These are phyloP conservation scores for Aphodius sticticus DNA, from an alignment of 2,888 invertebrate species.

Conservation along the genomic window DNA sequence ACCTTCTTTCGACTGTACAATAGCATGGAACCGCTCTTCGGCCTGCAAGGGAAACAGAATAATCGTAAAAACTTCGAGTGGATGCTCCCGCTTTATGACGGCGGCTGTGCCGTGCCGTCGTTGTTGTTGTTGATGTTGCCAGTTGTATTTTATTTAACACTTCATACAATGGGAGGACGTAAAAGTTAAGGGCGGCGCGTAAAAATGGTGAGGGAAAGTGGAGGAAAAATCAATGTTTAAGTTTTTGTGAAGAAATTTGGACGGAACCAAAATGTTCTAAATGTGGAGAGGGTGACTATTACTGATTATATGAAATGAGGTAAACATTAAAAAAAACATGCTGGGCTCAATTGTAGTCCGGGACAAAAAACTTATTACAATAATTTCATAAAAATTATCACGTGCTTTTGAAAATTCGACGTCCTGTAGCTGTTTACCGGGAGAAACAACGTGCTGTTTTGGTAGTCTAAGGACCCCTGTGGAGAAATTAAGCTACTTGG, in stretches of 20 bases:
- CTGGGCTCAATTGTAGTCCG: too few species aligned
- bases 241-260: neutral
- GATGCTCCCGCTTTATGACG: neutral
- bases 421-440: too few species aligned
- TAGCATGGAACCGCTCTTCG: slow-evolving; percentile 96
- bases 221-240: neutral
- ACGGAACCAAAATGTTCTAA: neutral
- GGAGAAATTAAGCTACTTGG: too few species aligned
- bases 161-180: neutral
- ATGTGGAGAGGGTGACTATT: too few species aligned
- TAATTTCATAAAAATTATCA: too few species aligned
- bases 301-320: too few species aligned
- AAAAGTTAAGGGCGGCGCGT: slow-evolving; percentile 4
- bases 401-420: too few species aligned
- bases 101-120: neutral
- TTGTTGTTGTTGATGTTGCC: neutral
- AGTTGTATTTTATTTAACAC: slow-evolving; percentile 4
- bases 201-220: neutral
- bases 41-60: slow-evolving; percentile 66
- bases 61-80: neutral
- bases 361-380: too few species aligned
- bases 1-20: slow-evolving; percentile 96
- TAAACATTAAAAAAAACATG: too few species aligned
- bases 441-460: too few species aligned
- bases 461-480: too few species aligned